Base-by-base conservation (phyloP, 1,140 invertebrate species). In the Drosophila athabasca region DNA sequence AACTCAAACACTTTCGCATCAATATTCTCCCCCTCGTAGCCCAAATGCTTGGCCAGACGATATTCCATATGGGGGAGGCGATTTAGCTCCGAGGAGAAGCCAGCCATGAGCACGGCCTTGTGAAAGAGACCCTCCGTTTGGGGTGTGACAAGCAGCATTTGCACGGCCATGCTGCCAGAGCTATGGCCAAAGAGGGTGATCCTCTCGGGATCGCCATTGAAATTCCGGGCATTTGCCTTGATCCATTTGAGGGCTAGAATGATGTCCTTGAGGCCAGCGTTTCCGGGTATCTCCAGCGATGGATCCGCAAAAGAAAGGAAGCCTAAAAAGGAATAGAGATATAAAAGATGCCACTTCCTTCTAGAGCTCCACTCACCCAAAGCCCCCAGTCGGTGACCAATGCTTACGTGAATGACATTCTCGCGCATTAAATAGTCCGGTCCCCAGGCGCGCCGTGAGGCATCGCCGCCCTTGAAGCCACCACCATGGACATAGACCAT, bases 401-500 rank as follows among this genome's bases (percentile, higher is more conserved):
- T 90, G n/a, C 91, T 83, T 3, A 93, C 87, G n/a, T 91, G 74
- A 15, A 93, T 62, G 6, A 93, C 78, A 62, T 95, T 90, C 62
- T 92, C 77, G 11, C 74, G 92, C 91, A 93, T 93, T 11, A 95
- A 93, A 61, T 95, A 93, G 50, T 94, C 93, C 0, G 94, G 93
- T 9, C 92, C 62, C 68, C 81, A 89, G 6, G 49, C 52, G 1
- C 41, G 67, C 6, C 75, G 69, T 0, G 85, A 62, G 6, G 72
- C 92, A 24, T 93, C 93, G 2, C 94, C 94, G 4, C 76, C 59
- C 19, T 91, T 88, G 67, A 95, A 95, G 19, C 75, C 93, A 8
- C 96, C 96, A 1, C 95, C 95, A 89, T 96, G 94, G 35, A 96
- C 93, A 90, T 93, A 96, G 0, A 96, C 93, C 91, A 96, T 93